These are phyloP conservation scores for Carterocephalus palaemon DNA, from an alignment of 2,888 invertebrate species.

Conservation along the genomic window DNA sequence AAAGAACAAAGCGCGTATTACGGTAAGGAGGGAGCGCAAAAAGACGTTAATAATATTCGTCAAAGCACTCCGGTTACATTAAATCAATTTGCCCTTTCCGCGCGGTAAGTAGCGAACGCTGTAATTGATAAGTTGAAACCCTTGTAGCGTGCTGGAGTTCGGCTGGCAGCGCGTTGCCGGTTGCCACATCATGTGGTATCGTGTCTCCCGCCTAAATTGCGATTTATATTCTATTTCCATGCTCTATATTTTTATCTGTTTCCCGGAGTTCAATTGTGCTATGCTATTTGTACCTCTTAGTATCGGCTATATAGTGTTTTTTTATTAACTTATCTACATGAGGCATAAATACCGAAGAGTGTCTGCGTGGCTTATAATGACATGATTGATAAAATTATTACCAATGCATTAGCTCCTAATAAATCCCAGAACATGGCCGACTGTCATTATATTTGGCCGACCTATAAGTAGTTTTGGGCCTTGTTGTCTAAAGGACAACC, in stretches of 20 bases:
- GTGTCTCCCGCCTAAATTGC: conserved; percentile 26
- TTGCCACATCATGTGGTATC: conserved; percentile 23
- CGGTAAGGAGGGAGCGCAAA: conserved; percentile 69
- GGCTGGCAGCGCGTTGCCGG: conserved; percentile 45
- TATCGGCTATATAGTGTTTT: too few relatives aligned
- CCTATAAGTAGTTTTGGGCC: too few relatives aligned
- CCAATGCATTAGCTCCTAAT: too few relatives aligned
- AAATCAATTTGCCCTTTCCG: conserved; percentile 79
- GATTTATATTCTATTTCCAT: conserved; percentile 26
- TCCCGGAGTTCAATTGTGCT: conserved; percentile 5
- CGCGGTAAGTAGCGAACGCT: conserved; percentile 79
- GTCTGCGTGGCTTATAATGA: background rate
- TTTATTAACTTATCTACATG: too few relatives aligned
- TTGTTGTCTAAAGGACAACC: too few relatives aligned
- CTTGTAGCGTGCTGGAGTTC: conserved; percentile 76
- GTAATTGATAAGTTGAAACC: conserved; percentile 80
- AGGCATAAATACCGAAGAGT: too few relatives aligned
- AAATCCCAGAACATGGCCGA: too few relatives aligned
- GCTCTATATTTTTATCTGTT: conserved; percentile 21
- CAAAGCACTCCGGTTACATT: conserved; percentile 80
- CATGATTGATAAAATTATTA: background rate
- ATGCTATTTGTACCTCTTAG: too few relatives aligned
- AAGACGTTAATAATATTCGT: conserved; percentile 80
- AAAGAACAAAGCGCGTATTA: conserved; percentile 75
- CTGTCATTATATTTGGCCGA: too few relatives aligned